Percentiles rank a stretch among this genome's conserved stretches.
These are phyloP conservation scores for Paramisgurnus dabryanus DNA, from an alignment of 2,113 vertebrate genomes.

Conservation along the genomic window DNA sequence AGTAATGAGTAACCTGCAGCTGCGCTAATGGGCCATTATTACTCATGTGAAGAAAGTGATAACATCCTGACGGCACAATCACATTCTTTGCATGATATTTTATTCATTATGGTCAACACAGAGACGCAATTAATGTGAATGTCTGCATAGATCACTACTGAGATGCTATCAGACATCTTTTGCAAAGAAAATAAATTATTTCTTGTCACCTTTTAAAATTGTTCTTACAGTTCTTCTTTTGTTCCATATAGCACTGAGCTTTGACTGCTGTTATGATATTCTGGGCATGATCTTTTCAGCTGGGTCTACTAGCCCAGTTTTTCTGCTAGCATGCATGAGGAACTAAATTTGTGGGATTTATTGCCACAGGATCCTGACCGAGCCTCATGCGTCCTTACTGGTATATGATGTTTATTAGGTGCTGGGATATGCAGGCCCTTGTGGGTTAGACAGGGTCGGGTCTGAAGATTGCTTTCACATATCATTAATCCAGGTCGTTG, in stretches of 20 bases:
- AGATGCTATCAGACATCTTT: neutral
- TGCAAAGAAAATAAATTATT: neutral
- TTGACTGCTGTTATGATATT: slow-evolving; percentile 6
- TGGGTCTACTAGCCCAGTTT: slow-evolving; percentile 41
- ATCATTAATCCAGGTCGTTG: slow-evolving; percentile 74
- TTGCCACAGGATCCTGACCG: slow-evolving; percentile 3
- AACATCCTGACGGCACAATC: slow-evolving; percentile 62
- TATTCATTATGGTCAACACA: slow-evolving; percentile 71
- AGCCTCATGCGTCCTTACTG: slow-evolving; percentile 54
- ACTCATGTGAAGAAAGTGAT: slow-evolving; percentile 58
- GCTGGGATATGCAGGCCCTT: slow-evolving; percentile 62
- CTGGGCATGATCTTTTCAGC: neutral
- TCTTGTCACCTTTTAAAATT: slow-evolving; percentile 36
- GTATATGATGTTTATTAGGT: slow-evolving; percentile 71
- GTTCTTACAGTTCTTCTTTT: neutral
- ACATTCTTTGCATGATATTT: slow-evolving; percentile 69
- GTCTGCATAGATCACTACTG: slow-evolving; percentile 56
- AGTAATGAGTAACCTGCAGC: slow-evolving; percentile 60
- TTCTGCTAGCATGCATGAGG: slow-evolving; percentile 43
- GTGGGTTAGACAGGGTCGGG: slow-evolving; percentile 63
- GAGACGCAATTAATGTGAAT: slow-evolving; percentile 66
- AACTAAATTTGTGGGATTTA: slow-evolving; percentile 47
- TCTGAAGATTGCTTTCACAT: slow-evolving; percentile 73
- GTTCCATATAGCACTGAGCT: neutral
- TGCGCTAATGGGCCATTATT: slow-evolving; percentile 62